Percentiles rank a stretch among this genome's conserved stretches.
Conservation (phyloP, 2,888 invertebrate species). For the Gymnosoma rotundatum region DNA sequence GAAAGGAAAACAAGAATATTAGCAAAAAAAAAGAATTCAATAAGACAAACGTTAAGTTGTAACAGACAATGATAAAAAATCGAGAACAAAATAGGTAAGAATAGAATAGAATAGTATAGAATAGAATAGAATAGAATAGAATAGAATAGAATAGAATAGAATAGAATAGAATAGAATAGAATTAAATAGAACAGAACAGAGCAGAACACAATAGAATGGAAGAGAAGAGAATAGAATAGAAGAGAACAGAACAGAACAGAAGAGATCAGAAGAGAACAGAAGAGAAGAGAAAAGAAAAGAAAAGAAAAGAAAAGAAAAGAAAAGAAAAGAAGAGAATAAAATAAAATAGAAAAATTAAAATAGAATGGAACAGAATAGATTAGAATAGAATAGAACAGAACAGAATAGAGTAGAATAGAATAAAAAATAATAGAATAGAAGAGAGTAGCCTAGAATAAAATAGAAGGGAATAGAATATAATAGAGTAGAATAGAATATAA, state of each 20-base stretch:
- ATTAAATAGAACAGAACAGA: background rate
- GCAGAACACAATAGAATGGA: background rate
- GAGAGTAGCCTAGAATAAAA: background rate
- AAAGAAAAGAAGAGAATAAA: constrained; percentile 49
- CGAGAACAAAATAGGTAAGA: background rate
- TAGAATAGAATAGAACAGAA: background rate
- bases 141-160: background rate
- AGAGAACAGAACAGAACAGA: no score
- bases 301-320: background rate
- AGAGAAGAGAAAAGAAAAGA: no score
- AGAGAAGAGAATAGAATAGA: no score
- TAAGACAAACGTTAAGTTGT: no score
- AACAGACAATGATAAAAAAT: no score
- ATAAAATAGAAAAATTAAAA: background rate
- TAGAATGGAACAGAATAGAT: background rate
- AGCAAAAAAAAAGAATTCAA: no score
- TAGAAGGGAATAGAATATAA: background rate
- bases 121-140: background rate
- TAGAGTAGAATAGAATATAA: background rate
- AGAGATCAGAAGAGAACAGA: no score
- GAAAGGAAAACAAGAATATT: no score
- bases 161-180: background rate
- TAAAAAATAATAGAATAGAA: background rate
- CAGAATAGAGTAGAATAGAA: background rate
- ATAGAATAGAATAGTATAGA: constrained; percentile 2